These are phyloP conservation scores for Heliconius eleuchia DNA, from an alignment of 1,140 invertebrate genomes.

Conservation along the genomic window DNA sequence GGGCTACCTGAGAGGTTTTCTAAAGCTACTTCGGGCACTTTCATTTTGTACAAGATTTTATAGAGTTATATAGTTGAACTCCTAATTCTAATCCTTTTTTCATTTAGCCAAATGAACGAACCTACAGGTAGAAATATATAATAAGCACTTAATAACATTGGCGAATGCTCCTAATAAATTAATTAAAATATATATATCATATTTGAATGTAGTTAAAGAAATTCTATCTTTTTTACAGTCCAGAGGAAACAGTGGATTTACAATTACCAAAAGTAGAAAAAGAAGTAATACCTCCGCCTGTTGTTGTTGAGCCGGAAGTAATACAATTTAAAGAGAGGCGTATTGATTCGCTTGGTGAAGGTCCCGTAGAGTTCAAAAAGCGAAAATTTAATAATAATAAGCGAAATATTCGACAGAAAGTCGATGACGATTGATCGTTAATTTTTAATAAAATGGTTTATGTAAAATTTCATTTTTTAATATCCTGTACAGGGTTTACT, in stretches of 20 bases:
- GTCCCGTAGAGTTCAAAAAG: constrained; percentile 84
- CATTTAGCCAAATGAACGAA: no score
- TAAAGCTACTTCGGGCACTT: no score
- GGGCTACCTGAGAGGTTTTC: no score
- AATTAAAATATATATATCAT: no score
- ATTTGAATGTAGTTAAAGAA: no score
- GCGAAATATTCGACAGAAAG: constrained; percentile 83
- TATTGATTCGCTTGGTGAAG: constrained; percentile 66
- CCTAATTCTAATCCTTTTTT: no score
- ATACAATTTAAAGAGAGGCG: constrained; percentile 66
- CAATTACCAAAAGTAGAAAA: constrained; percentile 61
- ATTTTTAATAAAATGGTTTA: background rate
- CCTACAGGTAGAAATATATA: no score
- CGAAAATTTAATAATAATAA: constrained; percentile 82
- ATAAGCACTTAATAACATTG: no score
- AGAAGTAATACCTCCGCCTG: constrained; percentile 61
- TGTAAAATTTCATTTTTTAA: background rate
- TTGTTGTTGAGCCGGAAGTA: constrained; percentile 57
- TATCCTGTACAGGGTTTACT: no score
- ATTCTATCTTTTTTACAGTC: constrained; percentile 37
- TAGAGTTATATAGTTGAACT: no score
- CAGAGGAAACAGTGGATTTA: constrained; percentile 55
- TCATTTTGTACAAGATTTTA: no score
- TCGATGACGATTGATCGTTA: constrained; percentile 80
- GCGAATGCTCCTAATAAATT: no score